These are phyloP conservation scores for Ellobius talpinus DNA, from an alignment of 2,113 vertebrate genomes.

Conservation along the genomic window DNA sequence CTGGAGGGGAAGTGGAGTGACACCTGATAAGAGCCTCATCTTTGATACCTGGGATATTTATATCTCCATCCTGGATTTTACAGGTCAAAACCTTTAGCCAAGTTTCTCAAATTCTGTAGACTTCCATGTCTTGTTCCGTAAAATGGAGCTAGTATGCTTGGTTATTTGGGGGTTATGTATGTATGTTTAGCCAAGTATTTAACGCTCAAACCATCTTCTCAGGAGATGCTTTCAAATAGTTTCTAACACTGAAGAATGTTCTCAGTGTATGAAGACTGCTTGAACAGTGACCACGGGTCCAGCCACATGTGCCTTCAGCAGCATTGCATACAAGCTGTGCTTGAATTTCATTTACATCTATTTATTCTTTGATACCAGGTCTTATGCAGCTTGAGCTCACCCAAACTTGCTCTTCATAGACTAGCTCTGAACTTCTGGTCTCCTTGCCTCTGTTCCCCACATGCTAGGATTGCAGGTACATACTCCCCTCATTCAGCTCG, in stretches of 20 bases:
- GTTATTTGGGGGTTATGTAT: background rate
- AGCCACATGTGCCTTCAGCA: background rate
- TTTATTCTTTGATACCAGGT: too few species aligned
- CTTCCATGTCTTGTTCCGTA: background rate
- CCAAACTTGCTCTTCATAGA: background rate
- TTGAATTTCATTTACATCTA: background rate
- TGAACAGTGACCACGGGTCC: background rate
- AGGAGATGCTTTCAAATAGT: background rate
- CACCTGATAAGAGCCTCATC: background rate
- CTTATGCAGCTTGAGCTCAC: background rate
- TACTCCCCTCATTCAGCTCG: background rate
- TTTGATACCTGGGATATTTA: background rate
- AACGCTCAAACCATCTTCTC: background rate
- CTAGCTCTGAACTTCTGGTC: background rate
- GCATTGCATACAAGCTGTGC: background rate
- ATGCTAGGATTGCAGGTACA: background rate
- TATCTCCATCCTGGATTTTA: background rate
- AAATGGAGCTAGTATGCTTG: background rate
- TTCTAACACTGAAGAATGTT: background rate
- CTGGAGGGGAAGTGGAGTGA: background rate
- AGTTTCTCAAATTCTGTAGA: background rate
- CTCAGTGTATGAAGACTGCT: background rate
- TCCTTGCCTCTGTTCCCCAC: background rate
- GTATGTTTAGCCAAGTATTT: background rate
- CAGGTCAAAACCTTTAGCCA: background rate